Evolutionary conservation across 2,113 vertebrate genomes (phyloP).

Genomic region (Ictalurus punctatus): DNA sequence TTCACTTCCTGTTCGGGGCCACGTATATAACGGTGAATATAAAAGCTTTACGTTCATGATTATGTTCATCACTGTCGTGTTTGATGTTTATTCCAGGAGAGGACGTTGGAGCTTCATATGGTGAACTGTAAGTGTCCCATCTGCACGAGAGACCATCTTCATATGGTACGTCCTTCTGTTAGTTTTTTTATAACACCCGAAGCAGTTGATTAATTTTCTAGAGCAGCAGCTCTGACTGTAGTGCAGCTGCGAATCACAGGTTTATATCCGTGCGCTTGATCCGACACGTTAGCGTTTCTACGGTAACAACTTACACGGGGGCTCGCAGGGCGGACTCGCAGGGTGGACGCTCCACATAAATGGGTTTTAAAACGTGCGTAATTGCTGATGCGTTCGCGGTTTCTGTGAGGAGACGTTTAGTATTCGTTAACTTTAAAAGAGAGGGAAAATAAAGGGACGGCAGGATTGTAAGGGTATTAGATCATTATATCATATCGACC

Average conservation of each 20-base stretch:
- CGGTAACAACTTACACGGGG: not conserved
- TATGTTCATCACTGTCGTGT: not conserved
- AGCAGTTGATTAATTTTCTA: not conserved
- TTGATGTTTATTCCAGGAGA: not conserved
- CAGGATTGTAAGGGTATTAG: too few species aligned
- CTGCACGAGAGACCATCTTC: not conserved
- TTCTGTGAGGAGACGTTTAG: too few species aligned
- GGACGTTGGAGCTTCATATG: not conserved
- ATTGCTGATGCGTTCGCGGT: too few species aligned
- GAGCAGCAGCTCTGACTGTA: not conserved
- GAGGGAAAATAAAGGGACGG: too few species aligned
- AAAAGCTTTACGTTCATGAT: not conserved
- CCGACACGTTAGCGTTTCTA: not conserved
- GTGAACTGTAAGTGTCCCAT: slow-evolving; percentile 34
- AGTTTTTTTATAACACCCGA: not conserved
- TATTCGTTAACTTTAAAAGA: too few species aligned
- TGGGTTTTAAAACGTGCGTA: not conserved
- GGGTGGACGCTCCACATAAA: not conserved
- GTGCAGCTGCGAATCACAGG: not conserved
- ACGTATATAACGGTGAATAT: not conserved
- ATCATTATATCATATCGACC: too few species aligned
- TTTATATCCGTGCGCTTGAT: not conserved
- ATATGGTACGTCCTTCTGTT: slow-evolving; percentile 7
- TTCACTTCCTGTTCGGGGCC: not conserved
- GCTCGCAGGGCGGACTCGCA: not conserved